A percentile compares a stretch with the other conserved stretches of the same genome.
These are phyloP conservation scores for Catocala nupta DNA, from an alignment of 2,888 invertebrate genomes.

Conservation along the genomic window DNA sequence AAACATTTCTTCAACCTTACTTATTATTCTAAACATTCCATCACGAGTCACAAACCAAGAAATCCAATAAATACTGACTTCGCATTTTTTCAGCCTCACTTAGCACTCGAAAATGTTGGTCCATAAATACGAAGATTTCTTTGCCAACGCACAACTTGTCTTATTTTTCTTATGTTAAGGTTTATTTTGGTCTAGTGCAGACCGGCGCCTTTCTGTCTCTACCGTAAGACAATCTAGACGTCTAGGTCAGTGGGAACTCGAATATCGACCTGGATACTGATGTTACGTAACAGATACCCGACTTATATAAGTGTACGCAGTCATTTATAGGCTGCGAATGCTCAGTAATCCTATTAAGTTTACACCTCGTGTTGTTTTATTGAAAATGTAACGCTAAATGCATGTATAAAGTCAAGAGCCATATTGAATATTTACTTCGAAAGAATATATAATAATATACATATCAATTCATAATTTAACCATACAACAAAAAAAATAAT, in stretches of 20 bases:
- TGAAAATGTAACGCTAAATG: too few species aligned
- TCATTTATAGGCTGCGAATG: slow-evolving; percentile 5
- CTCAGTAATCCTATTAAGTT: slow-evolving; percentile 5
- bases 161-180: not conserved
- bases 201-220: slow-evolving; percentile 57
- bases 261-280: slow-evolving; percentile 59
- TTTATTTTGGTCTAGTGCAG: slow-evolving; percentile 5
- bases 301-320: slow-evolving; percentile 39
- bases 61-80: slow-evolving; percentile 12
- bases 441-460: too few species aligned
- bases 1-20: not conserved
- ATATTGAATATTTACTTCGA: too few species aligned
- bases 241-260: slow-evolving; percentile 62
- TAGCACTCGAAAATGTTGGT: slow-evolving; percentile 19
- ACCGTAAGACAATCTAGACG: slow-evolving; percentile 53
- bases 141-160: not conserved
- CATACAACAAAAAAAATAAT: too few species aligned
- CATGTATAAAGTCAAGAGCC: too few species aligned
- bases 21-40: slow-evolving; percentile 7
- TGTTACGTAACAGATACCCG: slow-evolving; percentile 43
- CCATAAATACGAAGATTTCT: slow-evolving; percentile 27
- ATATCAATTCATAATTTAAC: too few species aligned
- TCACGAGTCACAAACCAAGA: slow-evolving; percentile 17
- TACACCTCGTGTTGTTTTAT: not conserved
- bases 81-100: slow-evolving; percentile 10